Percentiles rank a stretch among this genome's conserved stretches.
Conservation (phyloP, 2,113 vertebrate genomes). For the Emydura subglobosa region DNA sequence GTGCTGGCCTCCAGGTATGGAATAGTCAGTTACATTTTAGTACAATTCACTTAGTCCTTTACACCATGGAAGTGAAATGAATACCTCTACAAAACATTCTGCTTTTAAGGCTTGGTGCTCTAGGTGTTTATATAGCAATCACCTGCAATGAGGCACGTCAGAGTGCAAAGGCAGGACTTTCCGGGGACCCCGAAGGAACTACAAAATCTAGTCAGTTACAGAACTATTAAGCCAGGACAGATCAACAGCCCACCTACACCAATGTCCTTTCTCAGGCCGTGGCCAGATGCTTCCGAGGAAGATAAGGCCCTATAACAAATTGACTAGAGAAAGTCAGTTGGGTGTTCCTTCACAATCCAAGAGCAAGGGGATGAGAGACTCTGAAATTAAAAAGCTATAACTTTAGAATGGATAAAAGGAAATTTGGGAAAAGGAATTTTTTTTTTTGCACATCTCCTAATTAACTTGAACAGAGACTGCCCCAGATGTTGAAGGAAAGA, state of each 20-base stretch:
- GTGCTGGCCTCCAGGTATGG: neutral
- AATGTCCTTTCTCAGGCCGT: slow-evolving; percentile 17
- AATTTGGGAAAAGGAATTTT: neutral
- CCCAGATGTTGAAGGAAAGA: slow-evolving; percentile 35
- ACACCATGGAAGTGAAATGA: neutral
- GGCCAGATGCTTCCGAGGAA: slow-evolving; percentile 30
- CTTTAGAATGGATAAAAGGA: slow-evolving; percentile 31
- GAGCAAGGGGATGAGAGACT: slow-evolving; percentile 47
- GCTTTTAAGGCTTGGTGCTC: neutral
- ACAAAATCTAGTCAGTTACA: neutral
- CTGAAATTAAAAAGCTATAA: slow-evolving; percentile 60
- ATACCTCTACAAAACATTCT: neutral
- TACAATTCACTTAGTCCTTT: neutral
- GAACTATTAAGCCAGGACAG: neutral
- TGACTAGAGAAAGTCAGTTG: neutral
- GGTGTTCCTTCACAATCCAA: slow-evolving; percentile 28
- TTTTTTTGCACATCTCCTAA: slow-evolving; percentile 31
- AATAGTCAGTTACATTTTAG: neutral
- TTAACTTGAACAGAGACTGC: slow-evolving; percentile 22
- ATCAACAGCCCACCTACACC: neutral
- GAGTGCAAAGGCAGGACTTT: neutral
- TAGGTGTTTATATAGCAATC: neutral
- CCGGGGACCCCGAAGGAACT: neutral
- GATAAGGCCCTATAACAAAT: neutral
- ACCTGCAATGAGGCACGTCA: neutral